These are phyloP conservation scores for Lathronympha strigana DNA, from an alignment of 2,888 invertebrate species.

Conservation along the genomic window DNA sequence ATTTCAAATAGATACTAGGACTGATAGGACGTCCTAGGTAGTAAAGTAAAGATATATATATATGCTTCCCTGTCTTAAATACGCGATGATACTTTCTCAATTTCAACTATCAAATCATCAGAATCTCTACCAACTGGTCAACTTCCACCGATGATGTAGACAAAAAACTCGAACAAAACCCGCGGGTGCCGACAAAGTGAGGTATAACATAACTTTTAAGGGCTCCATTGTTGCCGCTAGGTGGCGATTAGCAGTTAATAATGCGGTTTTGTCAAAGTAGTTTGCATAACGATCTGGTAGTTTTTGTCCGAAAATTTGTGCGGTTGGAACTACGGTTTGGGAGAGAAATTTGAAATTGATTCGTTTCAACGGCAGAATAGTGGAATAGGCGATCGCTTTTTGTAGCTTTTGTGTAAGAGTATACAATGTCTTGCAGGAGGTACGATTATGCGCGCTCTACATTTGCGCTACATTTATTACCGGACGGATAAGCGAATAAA, in stretches of 20 bases:
- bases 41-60: neutral
- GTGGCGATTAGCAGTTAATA: constrained; percentile 69
- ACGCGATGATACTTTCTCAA: neutral
- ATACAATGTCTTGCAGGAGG: neutral
- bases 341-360: constrained; percentile 30
- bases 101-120: constrained; percentile 46
- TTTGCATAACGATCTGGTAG: constrained; percentile 42
- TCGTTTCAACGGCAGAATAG: constrained; percentile 13
- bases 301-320: constrained; percentile 37
- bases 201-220: constrained; percentile 43
- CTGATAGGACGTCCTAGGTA: no score
- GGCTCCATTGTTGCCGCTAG: constrained; percentile 55
- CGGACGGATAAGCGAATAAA: no score
- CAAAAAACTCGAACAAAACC: constrained; percentile 64
- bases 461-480: neutral
- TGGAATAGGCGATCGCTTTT: constrained; percentile 9
- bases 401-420: constrained; percentile 6
- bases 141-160: constrained; percentile 60
- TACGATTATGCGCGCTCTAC: neutral
- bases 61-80: neutral
- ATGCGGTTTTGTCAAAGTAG: constrained; percentile 56
- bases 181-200: constrained; percentile 40
- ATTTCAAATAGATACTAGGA: no score
- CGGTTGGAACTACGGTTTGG: constrained; percentile 16
- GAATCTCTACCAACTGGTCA: constrained; percentile 56